Evolutionary conservation across 2,797 vertebrate species (phyloP), one percentile per base, ranked within the genome.

Genomic region (Pyrocephalus nanus): DNA sequence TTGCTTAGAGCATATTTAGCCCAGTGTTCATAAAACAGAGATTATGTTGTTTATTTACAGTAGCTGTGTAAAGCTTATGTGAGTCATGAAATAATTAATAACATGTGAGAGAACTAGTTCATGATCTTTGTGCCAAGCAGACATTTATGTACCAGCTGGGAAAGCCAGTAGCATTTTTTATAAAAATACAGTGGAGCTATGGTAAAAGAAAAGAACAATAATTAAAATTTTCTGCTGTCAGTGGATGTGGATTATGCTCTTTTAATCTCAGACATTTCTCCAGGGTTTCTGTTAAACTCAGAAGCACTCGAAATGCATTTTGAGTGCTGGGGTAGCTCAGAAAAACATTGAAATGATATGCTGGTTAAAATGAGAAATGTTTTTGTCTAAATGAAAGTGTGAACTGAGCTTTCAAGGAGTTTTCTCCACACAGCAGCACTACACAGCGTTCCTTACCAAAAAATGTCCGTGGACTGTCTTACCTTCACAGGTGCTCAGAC

Each of bases 1-100:
- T 78, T 81, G 25, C 30, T 84, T 51, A 47, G 10, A 91, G 25
- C 40, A 2, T 77, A 29, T 47, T 27, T 80, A 69, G 25, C 34
- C 27, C 14, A 54, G 11, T 58, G 17, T 47, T 73, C 27, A 34
- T 85, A 73, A 82, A 88, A 62, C 19, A 57, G 70, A 81, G 51
- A 70, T 78, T 43, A 45, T 77, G 18, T 50, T 67, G 15, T 86
- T 93, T 92, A 55, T 72, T 85, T 95, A 42, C n/a, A 66, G 51
- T 67, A 88, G 38, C 60, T 89, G 51, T 83, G 42, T 90, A 90
- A 94, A 47, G 77, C 50, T 84, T 34, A 60, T 65, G 22, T 73
- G 85, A 91, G 69, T 64, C 34, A 34, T 81, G 55, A 96, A 69
- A 90, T 92, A 91, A 66, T 79, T 54, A 81, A 51, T 61, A 67